Percentiles rank a stretch among this genome's conserved stretches.
Conservation (phyloP, 2,113 vertebrate genomes). For the Neogale vison region DNA sequence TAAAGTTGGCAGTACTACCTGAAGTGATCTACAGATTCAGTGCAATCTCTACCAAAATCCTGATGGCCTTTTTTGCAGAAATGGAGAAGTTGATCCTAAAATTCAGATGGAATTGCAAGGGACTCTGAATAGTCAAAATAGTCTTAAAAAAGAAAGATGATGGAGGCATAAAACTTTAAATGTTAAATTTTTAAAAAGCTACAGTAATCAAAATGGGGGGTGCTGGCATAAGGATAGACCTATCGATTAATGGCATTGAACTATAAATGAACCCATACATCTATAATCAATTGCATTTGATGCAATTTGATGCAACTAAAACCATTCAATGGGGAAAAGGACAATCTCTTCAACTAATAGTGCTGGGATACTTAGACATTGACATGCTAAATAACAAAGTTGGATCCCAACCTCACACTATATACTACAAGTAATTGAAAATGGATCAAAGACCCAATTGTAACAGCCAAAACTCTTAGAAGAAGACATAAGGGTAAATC, state of each 20-base stretch:
- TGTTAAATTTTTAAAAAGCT: background rate
- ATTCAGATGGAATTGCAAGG: slow-evolving; percentile 7
- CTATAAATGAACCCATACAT: background rate
- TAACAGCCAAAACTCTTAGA: background rate
- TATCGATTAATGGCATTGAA: background rate
- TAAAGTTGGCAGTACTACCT: background rate
- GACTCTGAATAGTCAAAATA: slow-evolving; percentile 10
- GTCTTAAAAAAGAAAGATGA: background rate
- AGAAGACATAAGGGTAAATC: slow-evolving; percentile 30
- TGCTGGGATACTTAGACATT: background rate
- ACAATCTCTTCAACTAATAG: background rate
- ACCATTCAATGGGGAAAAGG: background rate
- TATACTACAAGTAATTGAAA: slow-evolving; percentile 18
- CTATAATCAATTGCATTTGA: background rate
- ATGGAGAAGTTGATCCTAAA: background rate
- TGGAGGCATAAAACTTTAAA: background rate
- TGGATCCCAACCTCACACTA: background rate
- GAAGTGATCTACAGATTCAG: background rate
- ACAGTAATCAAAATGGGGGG: background rate
- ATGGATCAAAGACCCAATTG: background rate
- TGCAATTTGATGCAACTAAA: background rate
- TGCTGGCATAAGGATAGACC: background rate
- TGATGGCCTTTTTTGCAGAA: background rate
- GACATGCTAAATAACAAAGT: background rate
- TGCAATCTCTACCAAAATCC: background rate